Evolutionary conservation across 2,113 vertebrate genomes (phyloP), one percentile per base, ranked within the genome.

Genomic region (Alectura lathami): DNA sequence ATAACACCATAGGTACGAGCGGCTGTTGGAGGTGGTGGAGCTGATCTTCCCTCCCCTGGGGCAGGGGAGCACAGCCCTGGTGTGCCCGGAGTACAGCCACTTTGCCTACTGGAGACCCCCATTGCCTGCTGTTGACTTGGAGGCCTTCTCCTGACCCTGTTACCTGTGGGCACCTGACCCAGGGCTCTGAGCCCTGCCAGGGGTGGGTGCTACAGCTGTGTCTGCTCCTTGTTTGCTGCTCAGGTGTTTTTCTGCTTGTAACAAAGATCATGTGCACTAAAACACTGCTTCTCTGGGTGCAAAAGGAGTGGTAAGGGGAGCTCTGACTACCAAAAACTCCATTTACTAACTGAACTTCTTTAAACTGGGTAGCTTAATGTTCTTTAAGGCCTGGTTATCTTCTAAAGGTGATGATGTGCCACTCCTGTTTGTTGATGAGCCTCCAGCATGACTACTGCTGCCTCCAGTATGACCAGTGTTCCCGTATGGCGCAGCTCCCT

Each of bases 1-100:
- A 78, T 60, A 21, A 73, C 36, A 38, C 83, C 79, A 3, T 57
- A 99, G 99, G 64, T 99, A 99, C 1, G 97, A 98, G 76, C 97
- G 97, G 74, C 98, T 99, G 43, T 92, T 97, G 0, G 99, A 99
- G 89, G 51, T 98, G 88, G 99, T 99, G 57, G 98, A 99, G 68
- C 98, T 99, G 45, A 96, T 99, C 94, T 99, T 99, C 95, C 99
- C 99, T 2, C 95, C 98, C 29, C 87, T 98, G 26, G 93, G 76
- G 7, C 95, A 94, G 7, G 96, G 84, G 15, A 96, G 69, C 1
- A 2, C 73, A 6, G 96, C 97, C 66, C 97, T 99, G 70, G 80
- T 95, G 79, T 97, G 96, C 45, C 98, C 99, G 0, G 98, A 99
- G 20, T 99, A 95, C 96, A 99, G 98, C 96, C 97, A 97, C 56